Evolutionary conservation across 2,113 vertebrate genomes (phyloP).

Genomic region (Grus americana): DNA sequence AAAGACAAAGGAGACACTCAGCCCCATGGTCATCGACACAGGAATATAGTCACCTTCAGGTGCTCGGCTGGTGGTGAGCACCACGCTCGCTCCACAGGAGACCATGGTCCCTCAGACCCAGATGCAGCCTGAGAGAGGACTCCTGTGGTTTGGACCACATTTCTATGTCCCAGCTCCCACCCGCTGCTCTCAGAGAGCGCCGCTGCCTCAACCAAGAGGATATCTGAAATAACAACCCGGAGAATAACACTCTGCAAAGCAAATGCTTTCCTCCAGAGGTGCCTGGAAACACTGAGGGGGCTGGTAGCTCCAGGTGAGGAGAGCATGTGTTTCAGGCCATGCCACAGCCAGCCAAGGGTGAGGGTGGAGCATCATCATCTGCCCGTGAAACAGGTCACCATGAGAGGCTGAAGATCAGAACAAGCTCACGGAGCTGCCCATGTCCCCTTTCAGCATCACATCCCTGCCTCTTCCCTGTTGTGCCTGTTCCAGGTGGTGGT

Average conservation of each 20-base stretch:
- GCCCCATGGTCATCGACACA: accelerated
- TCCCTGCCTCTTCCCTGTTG: background rate
- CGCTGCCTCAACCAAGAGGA: background rate
- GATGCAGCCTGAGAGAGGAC: background rate
- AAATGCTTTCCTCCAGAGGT: background rate
- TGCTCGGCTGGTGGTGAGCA: background rate
- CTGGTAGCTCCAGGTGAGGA: background rate
- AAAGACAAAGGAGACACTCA: background rate
- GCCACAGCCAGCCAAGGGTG: background rate
- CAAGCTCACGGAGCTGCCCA: background rate
- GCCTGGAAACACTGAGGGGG: background rate
- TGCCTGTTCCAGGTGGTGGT: background rate
- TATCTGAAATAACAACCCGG: background rate
- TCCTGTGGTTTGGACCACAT: background rate
- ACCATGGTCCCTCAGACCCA: background rate
- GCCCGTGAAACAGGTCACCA: background rate
- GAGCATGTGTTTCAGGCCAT: background rate
- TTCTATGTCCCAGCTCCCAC: background rate
- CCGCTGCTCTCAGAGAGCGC: background rate
- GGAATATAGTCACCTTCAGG: background rate
- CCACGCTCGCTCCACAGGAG: accelerated
- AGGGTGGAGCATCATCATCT: background rate
- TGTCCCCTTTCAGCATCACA: background rate
- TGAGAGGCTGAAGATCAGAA: background rate
- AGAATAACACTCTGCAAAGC: background rate